Evolutionary conservation across 2,797 vertebrate species (phyloP), one percentile per base, ranked within the genome.

Genomic region (Cyprinella venusta): DNA sequence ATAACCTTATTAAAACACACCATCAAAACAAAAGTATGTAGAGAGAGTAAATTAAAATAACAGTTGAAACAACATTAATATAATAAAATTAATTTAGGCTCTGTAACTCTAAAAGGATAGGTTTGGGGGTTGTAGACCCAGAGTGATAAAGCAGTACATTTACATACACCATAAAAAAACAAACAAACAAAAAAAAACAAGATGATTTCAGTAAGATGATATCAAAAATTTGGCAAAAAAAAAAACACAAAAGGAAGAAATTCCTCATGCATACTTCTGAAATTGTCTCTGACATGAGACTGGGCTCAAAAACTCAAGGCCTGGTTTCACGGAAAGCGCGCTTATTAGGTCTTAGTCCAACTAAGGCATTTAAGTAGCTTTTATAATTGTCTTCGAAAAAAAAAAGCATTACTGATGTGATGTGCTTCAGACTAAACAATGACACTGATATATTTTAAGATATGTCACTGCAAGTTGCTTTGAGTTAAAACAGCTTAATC

Each of bases 211-310:
- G 24, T 19, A 72, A 50, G 59, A 61, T 68, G 19, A 59, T 24
- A 59, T 59, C 1, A 0, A 56, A 59, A 59, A 56, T 21, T n/a
- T 2, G 10, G n/a, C 56, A n/a, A 75, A 42, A 19, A 54, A n/a
- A 75, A 42, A 19, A 54, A 13, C 2, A 24, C 40, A 48, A 2
- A 18, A 77, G 16, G 1, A 21, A 24, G 33, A 63, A 59, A 24
- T 63, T 64, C 16, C 59, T 78, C 76, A 67, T 67, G 45, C 59
- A 15, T 13, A 63, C 61, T 30, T 63, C 59, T 63, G 59, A 30
- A 63, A 63, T 63, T 0, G 6, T 30, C 77, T 36, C 33, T 16
- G 19, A 12, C 40, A 52, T 33, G 61, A n/a, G 4, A 30, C 13
- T 8, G 7, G 19, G 3, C 16, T 36, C 36, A 77, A 67, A 67